Conservation (phyloP, 2,113 vertebrate genomes). For the Indri indri region DNA sequence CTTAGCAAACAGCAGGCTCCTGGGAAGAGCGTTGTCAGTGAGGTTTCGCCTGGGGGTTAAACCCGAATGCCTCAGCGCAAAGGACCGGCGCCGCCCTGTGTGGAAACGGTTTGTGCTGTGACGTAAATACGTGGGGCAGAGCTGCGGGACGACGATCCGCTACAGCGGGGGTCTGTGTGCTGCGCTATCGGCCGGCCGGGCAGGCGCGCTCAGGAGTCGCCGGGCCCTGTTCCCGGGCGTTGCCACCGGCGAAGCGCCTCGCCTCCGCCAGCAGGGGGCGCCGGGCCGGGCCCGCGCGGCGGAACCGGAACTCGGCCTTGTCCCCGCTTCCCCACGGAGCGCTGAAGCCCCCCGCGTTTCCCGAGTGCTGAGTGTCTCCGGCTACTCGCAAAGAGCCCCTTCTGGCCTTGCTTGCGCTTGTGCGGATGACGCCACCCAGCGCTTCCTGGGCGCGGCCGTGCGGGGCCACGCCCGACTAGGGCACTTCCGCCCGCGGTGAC, state of each 20-base stretch:
- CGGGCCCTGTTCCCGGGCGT: not conserved
- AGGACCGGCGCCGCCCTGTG: rapidly evolving
- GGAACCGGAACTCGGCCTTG: too few relatives aligned
- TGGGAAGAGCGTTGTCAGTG: not conserved
- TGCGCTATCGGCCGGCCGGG: too few relatives aligned
- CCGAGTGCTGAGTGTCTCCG: not conserved
- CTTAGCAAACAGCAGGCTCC: not conserved
- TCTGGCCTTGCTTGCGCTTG: too few relatives aligned
- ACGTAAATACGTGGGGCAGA: too few relatives aligned
- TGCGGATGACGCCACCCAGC: not conserved
- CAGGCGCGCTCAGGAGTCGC: too few relatives aligned
- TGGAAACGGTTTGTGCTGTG: not conserved
- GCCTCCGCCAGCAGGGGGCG: not conserved
- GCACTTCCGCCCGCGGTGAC: too few relatives aligned
- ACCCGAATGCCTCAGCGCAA: not conserved
- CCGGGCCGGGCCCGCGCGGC: too few relatives aligned
- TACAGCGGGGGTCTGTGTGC: rapidly evolving
- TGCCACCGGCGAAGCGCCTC: not conserved
- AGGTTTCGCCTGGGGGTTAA: not conserved
- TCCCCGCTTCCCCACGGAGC: not conserved
- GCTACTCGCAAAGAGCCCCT: not conserved
- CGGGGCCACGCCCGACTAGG: too few relatives aligned
- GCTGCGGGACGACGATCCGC: not conserved
- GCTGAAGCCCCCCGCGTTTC: not conserved
- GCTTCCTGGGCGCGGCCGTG: too few relatives aligned